Conservation (phyloP, 2,888 invertebrate genomes). For the Ferdinandea cuprea region DNA sequence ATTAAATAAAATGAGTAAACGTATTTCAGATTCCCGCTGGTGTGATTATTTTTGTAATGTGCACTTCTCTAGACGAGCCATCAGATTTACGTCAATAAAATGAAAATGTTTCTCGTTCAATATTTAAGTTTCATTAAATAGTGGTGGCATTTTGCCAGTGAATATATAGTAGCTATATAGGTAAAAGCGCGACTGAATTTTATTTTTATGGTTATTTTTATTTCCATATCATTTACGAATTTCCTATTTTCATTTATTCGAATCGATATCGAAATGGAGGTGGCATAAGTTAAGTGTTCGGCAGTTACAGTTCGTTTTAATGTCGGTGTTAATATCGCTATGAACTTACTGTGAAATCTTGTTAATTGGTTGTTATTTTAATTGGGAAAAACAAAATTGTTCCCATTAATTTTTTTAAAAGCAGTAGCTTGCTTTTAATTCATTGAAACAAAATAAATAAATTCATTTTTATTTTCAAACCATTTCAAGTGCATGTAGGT, state of each 20-base stretch:
- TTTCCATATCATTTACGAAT: conserved; percentile 2
- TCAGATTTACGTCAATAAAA: conserved; percentile 68
- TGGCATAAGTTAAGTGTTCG: too few species aligned
- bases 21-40: conserved; percentile 58
- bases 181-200: too few species aligned
- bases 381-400: conserved; percentile 1
- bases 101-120: conserved; percentile 10
- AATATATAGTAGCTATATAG: too few species aligned
- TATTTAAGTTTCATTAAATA: too few species aligned
- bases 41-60: conserved; percentile 48
- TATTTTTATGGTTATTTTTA: conserved; percentile 41
- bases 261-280: conserved; percentile 13
- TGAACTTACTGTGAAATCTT: conserved; percentile 27
- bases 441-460: too few species aligned
- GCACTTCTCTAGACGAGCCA: conserved; percentile 45
- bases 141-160: too few species aligned
- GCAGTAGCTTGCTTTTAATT: conserved; percentile 23
- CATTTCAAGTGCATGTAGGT: too few species aligned
- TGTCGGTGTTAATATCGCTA: conserved; percentile 48
- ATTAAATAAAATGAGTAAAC: too few species aligned
- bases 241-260: conserved; percentile 49
- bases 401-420: not conserved
- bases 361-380: conserved; percentile 49
- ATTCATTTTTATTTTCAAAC: too few species aligned
- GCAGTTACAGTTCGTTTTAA: conserved; percentile 35